Base-by-base conservation (phyloP, 1,140 invertebrate genomes). In the Oppia nitens region DNA sequence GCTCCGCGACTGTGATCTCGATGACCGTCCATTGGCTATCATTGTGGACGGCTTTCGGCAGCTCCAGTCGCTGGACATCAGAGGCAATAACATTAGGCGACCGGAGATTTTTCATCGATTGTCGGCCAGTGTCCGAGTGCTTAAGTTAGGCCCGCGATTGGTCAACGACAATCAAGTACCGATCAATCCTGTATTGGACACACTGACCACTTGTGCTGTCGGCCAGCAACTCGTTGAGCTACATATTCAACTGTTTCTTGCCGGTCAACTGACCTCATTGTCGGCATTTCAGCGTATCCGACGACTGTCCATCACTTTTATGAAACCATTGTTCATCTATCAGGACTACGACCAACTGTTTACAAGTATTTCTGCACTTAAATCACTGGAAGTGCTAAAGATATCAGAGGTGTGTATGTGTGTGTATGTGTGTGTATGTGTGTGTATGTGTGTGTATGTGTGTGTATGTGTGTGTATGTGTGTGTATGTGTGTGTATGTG, bases 251-350 rank as follows among this genome's bases (percentile, higher is more conserved):
- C 47, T 45, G 14, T 57, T 49, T 52, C 47, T 57, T 23, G 12
- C n/a, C n/a, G 9, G 12, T 17, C 25, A 57, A 52, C 24, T 57
- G 1, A 26, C 12, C 14, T 28, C 1, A 9, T 17, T 57, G 20
- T 24, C 4, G 24, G 20, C 12, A 3, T 14, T 50, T 20, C 12
- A 40, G 12, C n/a, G 21, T 17, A 24, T 57, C 23, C 4, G 14
- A 20, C 25, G 23, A 2, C 25, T 57, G 25, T 27, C 47, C 2
- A 57, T 57, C 17, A 40, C n/a, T 28, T 57, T 57, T 23, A 49
- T 48, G 45, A 48, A 52, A 21, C 45, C 56, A 20, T 40, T 57
- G 12, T 57, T 57, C n/a, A 47, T 49, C 20, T 45, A 57, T 20
- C 24, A 20, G 17, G 29, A 49, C 23, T 11, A 17, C 1, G 48